Evolutionary conservation across 2,113 vertebrate genomes (phyloP).

Genomic region (Scytalopus superciliaris): DNA sequence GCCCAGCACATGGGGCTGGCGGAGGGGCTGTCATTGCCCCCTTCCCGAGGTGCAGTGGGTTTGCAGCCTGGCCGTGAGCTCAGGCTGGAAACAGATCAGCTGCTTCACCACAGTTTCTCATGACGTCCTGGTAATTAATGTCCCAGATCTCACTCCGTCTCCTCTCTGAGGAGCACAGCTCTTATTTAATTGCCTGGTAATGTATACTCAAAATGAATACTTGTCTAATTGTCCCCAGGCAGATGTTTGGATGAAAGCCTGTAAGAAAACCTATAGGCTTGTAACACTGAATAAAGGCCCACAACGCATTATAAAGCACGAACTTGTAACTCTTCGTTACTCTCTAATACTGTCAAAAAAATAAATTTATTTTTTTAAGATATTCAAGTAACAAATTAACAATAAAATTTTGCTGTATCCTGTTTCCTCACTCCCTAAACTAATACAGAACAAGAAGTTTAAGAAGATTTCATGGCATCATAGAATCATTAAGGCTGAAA

Average conservation of each 20-base stretch:
- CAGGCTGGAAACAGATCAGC: background rate
- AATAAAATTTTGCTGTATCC: background rate
- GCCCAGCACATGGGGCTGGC: background rate
- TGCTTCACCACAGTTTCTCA: background rate
- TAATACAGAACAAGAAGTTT: background rate
- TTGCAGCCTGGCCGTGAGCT: background rate
- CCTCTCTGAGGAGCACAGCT: background rate
- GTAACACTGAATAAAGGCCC: background rate
- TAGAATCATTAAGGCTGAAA: background rate
- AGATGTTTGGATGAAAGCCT: constrained; percentile 36
- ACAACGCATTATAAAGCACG: background rate
- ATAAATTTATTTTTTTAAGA: background rate
- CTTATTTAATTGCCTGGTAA: constrained; percentile 43
- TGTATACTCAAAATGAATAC: background rate
- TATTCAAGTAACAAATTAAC: background rate
- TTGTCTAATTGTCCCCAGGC: constrained; percentile 11
- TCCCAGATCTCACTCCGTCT: background rate
- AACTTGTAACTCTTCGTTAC: background rate
- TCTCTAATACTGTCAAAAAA: background rate
- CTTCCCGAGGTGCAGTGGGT: background rate
- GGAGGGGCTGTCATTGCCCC: too few relatives aligned
- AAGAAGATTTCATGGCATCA: background rate
- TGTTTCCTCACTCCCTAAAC: background rate
- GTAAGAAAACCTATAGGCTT: background rate
- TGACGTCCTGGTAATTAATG: constrained; percentile 3